Percentiles rank a stretch among this genome's conserved stretches.
Conservation (phyloP, 2,113 vertebrate species). For the Daphoenositta chrysoptera region DNA sequence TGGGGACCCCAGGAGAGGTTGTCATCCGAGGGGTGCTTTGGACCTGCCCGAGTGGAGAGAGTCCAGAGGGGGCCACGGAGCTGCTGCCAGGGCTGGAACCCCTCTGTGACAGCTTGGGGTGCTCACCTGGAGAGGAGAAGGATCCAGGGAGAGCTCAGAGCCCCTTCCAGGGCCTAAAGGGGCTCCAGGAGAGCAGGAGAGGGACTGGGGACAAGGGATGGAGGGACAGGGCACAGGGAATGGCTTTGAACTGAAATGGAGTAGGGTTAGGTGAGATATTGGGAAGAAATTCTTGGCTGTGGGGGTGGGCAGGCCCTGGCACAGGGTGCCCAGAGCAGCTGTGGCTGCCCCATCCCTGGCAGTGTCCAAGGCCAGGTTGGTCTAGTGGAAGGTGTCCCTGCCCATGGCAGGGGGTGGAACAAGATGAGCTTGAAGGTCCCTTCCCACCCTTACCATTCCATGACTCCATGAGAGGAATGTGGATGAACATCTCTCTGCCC, state of each 20-base stretch:
- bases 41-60: accelerated
- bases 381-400: accelerated
- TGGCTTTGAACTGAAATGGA: not conserved
- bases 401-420: not conserved
- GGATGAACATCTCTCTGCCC: not conserved
- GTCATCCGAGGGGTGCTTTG: not conserved
- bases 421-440: accelerated
- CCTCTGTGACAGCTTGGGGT: not conserved
- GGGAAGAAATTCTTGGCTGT: accelerated
- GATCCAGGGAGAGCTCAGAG: not conserved
- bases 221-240: not conserved
- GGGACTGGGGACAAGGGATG: not conserved
- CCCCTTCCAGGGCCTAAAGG: not conserved
- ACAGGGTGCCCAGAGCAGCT: not conserved
- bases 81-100: not conserved
- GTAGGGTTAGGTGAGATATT: not conserved
- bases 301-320: not conserved
- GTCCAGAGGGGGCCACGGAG: not conserved
- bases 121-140: not conserved
- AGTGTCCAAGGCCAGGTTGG: accelerated
- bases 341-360: not conserved
- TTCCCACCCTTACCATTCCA: not conserved
- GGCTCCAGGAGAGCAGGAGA: not conserved
- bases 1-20: not conserved
- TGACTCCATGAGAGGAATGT: not conserved